Evolutionary conservation across 2,888 invertebrate genomes (phyloP).

Genomic region (Meandrusa payeni): DNA sequence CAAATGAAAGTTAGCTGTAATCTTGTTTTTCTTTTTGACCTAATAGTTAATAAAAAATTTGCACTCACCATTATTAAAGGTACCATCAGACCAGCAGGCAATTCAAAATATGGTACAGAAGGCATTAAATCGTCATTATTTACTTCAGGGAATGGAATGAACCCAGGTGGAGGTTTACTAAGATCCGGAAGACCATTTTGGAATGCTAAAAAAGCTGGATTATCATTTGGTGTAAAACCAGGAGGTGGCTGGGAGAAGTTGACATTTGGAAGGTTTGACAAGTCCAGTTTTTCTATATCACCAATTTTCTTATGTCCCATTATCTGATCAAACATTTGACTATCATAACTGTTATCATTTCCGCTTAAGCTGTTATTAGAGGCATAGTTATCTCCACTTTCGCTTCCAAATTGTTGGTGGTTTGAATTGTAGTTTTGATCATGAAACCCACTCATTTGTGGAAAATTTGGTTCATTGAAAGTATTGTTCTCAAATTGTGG

Average conservation of each 20-base stretch:
- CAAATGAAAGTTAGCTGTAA: too few relatives aligned
- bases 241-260: slow-evolving; percentile 76
- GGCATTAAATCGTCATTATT: slow-evolving; percentile 89
- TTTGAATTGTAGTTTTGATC: slow-evolving; percentile 56
- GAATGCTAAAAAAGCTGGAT: slow-evolving; percentile 61
- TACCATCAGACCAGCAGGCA: slow-evolving; percentile 98
- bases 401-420: slow-evolving; percentile 61
- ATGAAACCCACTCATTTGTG: slow-evolving; percentile 47
- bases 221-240: slow-evolving; percentile 54
- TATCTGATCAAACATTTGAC: slow-evolving; percentile 69
- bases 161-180: slow-evolving; percentile 93
- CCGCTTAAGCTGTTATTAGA: slow-evolving; percentile 71
- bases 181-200: slow-evolving; percentile 88
- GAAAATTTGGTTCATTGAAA: slow-evolving; percentile 59
- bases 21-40: too few relatives aligned
- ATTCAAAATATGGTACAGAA: slow-evolving; percentile 96
- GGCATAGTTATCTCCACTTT: slow-evolving; percentile 65
- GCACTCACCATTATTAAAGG: slow-evolving; percentile 92
- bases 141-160: slow-evolving; percentile 75
- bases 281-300: slow-evolving; percentile 50
- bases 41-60: slow-evolving; percentile 18
- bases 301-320: slow-evolving; percentile 46
- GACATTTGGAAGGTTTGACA: slow-evolving; percentile 61
- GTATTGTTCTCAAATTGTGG: slow-evolving; percentile 55
- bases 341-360: slow-evolving; percentile 76